These are phyloP conservation scores for Danaus chrysippus DNA, from an alignment of 2,888 invertebrate species.

Conservation along the genomic window DNA sequence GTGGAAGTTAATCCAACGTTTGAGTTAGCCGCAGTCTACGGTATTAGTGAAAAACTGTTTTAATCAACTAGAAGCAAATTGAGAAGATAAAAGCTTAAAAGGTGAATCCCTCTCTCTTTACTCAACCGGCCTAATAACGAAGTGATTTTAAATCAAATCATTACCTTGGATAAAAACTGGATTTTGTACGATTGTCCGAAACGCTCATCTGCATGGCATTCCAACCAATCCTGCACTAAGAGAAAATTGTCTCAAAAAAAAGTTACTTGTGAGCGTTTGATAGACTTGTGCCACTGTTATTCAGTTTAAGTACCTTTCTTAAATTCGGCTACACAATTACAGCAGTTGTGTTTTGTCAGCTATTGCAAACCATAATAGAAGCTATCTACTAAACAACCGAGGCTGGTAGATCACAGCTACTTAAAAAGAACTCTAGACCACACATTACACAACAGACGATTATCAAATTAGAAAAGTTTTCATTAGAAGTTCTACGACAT, in stretches of 20 bases:
- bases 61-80: too few species aligned
- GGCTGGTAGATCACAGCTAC: background rate
- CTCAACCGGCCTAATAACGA: background rate
- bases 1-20: too few species aligned
- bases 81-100: too few species aligned
- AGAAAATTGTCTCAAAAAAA: constrained; percentile 26
- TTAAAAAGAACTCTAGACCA: background rate
- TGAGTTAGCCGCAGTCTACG: too few species aligned
- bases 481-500: too few species aligned
- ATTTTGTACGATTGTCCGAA: constrained; percentile 28
- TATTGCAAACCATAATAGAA: too few species aligned
- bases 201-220: constrained; percentile 35
- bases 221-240: constrained; percentile 30
- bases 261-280: background rate
- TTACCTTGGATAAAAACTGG: constrained; percentile 14
- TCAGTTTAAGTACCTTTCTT: background rate
- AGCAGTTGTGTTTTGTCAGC: too few species aligned
- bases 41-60: too few species aligned
- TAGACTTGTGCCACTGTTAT: background rate
- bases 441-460: background rate
- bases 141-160: background rate
- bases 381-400: too few species aligned
- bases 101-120: too few species aligned
- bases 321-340: too few species aligned
- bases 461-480: background rate